phyloP scores from a whole-genome alignment of 2,113 vertebrate genomes.

The Athene cunicularia region DNA sequence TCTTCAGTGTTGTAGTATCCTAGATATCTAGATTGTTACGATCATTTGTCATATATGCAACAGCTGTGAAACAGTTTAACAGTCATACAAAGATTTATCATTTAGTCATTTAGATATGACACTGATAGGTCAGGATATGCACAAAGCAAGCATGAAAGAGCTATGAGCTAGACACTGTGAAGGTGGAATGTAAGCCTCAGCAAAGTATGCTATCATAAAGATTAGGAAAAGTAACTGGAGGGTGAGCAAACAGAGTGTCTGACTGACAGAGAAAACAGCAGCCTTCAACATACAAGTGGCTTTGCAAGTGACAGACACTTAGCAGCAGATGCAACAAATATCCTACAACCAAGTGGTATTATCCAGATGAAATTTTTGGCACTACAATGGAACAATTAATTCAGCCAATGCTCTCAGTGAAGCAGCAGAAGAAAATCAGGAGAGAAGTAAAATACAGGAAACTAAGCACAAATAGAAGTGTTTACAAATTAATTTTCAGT shows the following conservation, averaged over 20 bases:
- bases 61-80: not conserved
- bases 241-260: not conserved
- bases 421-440: not conserved
- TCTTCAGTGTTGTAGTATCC: not conserved
- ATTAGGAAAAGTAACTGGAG: constrained; percentile 12
- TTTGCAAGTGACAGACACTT: not conserved
- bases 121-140: not conserved
- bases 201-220: not conserved
- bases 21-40: not conserved
- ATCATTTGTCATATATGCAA: not conserved
- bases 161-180: not conserved
- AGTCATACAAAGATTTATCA: not conserved
- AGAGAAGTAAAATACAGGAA: not conserved
- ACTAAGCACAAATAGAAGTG: not conserved
- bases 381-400: not conserved
- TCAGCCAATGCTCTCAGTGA: not conserved
- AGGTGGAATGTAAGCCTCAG: not conserved
- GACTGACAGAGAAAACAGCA: not conserved
- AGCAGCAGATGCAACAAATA: not conserved
- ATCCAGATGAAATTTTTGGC: constrained; percentile 12
- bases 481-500: not conserved
- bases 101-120: not conserved
- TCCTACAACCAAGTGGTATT: not conserved
- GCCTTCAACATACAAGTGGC: not conserved
- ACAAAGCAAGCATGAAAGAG: not conserved